Conservation (phyloP, 2,888 invertebrate genomes). For the Antitype chi region DNA sequence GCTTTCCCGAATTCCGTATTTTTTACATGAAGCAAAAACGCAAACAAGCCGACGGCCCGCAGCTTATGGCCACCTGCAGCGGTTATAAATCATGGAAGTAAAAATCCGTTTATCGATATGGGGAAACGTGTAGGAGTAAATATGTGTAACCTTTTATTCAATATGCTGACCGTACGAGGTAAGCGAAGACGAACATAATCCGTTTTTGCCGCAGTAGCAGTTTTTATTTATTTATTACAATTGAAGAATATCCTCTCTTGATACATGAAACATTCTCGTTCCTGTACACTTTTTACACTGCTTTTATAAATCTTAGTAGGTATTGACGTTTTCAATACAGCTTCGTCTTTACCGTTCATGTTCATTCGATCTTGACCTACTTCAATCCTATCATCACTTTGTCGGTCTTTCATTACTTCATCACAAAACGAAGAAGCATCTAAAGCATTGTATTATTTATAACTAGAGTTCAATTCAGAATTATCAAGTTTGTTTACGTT, state of each 20-base stretch:
- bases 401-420: conserved; percentile 8
- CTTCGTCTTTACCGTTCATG: conserved; percentile 10
- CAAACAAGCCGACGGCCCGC: conserved; percentile 32
- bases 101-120: conserved; percentile 54
- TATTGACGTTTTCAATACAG: background rate
- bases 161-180: conserved; percentile 34
- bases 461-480: conserved; percentile 21
- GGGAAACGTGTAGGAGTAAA: conserved; percentile 31
- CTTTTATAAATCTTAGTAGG: background rate
- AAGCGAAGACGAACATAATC: background rate
- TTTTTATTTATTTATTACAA: background rate
- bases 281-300: background rate
- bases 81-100: conserved; percentile 57
- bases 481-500: conserved; percentile 54
- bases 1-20: conserved; percentile 43
- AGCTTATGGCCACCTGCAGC: conserved; percentile 59
- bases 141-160: conserved; percentile 42
- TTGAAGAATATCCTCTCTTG: background rate
- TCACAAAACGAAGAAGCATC: conserved; percentile 1
- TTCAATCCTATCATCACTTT: conserved; percentile 32
- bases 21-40: conserved; percentile 44
- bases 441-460: conserved; percentile 36
- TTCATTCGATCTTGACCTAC: conserved; percentile 40
- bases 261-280: background rate
- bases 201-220: conserved; percentile 1